Percentiles rank a stretch among this genome's conserved stretches.
These are phyloP conservation scores for Ataeniobius toweri DNA, from an alignment of 2,797 vertebrate species.

Conservation along the genomic window DNA sequence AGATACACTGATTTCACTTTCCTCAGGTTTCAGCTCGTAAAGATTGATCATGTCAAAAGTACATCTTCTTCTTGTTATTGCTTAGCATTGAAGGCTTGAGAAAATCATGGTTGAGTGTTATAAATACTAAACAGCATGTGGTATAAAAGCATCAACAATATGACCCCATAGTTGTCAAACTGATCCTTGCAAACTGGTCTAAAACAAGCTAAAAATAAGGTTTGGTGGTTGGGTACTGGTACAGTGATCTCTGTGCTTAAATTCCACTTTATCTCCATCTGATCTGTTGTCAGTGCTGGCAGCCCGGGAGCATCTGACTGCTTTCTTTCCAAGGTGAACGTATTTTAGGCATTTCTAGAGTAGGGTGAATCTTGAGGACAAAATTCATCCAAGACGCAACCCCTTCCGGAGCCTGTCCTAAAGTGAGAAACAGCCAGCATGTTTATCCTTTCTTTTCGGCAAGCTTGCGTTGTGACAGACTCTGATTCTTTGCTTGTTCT, in stretches of 20 bases:
- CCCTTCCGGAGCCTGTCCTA: background rate
- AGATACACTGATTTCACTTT: too few relatives aligned
- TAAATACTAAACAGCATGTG: conserved; percentile 5
- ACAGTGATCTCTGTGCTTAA: conserved; percentile 35
- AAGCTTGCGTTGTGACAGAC: background rate
- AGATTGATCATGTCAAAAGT: too few relatives aligned
- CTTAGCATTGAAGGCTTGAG: background rate
- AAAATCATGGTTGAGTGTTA: conserved; percentile 11
- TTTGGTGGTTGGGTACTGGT: conserved; percentile 18
- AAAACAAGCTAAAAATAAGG: conserved; percentile 12
- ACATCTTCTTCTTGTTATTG: background rate
- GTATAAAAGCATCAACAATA: conserved; percentile 10
- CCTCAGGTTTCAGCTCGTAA: too few relatives aligned
- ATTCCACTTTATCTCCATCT: conserved; percentile 42
- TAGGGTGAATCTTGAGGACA: conserved; percentile 17
- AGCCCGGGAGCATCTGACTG: conserved; percentile 35
- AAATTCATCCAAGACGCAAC: background rate
- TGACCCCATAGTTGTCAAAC: conserved; percentile 11
- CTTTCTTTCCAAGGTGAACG: conserved; percentile 50
- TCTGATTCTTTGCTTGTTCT: conserved; percentile 1
- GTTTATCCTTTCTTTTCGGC: background rate
- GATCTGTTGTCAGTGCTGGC: conserved; percentile 26
- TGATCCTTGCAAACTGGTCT: background rate
- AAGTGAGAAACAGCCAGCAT: background rate
- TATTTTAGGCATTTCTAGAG: conserved; percentile 48